Base-by-base conservation (phyloP, 1,140 invertebrate species). In the Aphaenogaster ashmeadi region DNA sequence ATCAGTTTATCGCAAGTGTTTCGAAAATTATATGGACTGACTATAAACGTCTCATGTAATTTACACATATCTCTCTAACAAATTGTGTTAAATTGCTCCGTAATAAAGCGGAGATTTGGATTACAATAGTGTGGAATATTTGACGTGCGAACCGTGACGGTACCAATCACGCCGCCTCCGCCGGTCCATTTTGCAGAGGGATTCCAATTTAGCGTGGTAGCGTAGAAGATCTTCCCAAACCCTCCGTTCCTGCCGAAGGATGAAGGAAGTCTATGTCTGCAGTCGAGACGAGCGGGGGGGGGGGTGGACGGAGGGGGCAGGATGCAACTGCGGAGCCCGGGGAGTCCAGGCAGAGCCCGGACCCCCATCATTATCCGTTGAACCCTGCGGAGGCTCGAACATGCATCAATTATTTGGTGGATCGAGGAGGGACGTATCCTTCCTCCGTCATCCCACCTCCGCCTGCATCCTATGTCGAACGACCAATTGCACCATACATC, bases 361-460 rank as follows among this genome's bases (percentile, higher is more conserved):
- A 85, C 90, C 90, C 91, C 91, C 91, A 88, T 92, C 86, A 92
- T 92, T 92, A 92, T 89, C 83, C 87, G 91, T 92, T 89, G 90
- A 91, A 91, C 66, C 89, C 88, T 79, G 88, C 91, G 89, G 81
- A 89, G 87, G 81, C 88, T 85, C 67, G 78, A 87, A 87, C 87
- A 88, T 91, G 92, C 92, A 93, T 93, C 92, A 90, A 93, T 93
- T 93, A 93, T 93, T 93, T 91, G 86, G 89, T 52, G 88, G 90
- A 90, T 64, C 86, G 75, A 79, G 79, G 67, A 84, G 89, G 89
- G 84, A 78, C 77, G 79, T 89, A 52, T 77, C 72, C 71, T 38
- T 44, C 38, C 8, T 66, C 72, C 50, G 21, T 36, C 58, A 56
- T 41, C 38, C 41, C 58, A 47, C 72, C 77, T 80, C 54, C 54